Conservation (phyloP, 2,113 vertebrate genomes). For the Tachycineta bicolor region DNA sequence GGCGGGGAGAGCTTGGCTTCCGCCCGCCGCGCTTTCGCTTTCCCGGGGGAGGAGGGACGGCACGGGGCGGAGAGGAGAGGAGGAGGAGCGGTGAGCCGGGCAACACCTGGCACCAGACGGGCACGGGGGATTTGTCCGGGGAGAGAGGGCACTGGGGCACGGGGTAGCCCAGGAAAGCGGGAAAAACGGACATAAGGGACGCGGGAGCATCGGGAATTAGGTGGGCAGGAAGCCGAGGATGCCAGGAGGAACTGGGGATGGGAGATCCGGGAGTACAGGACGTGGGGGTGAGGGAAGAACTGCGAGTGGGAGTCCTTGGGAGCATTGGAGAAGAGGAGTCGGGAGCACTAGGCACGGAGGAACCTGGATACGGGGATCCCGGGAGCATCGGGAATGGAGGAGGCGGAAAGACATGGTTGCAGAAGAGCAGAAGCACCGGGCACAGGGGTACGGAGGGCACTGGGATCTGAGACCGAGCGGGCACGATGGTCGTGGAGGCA, state of each 20-base stretch:
- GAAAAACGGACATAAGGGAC: not conserved
- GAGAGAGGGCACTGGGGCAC: not conserved
- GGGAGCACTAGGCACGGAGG: not conserved
- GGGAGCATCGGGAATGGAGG: not conserved
- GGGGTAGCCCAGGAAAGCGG: not conserved
- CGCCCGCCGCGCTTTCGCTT: slow-evolving; percentile 16
- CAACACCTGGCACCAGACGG: not conserved
- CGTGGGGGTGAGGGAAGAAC: not conserved
- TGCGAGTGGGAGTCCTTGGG: not conserved
- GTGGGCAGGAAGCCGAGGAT: not conserved
- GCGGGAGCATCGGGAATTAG: not conserved
- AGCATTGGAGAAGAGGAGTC: not conserved
- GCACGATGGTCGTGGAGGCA: not conserved
- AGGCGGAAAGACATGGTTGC: not conserved
- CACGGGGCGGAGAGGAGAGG: not conserved
- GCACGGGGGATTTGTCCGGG: not conserved
- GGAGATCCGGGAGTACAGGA: not conserved
- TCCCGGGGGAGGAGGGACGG: not conserved
- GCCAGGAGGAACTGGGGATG: not conserved
- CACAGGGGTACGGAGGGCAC: not conserved
- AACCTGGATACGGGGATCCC: not conserved
- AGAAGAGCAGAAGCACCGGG: not conserved
- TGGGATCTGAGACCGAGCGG: not conserved
- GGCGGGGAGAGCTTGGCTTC: not conserved
- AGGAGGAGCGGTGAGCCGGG: not conserved